phyloP scores from a whole-genome alignment of 2,113 vertebrate species.

The Poecile atricapillus region DNA sequence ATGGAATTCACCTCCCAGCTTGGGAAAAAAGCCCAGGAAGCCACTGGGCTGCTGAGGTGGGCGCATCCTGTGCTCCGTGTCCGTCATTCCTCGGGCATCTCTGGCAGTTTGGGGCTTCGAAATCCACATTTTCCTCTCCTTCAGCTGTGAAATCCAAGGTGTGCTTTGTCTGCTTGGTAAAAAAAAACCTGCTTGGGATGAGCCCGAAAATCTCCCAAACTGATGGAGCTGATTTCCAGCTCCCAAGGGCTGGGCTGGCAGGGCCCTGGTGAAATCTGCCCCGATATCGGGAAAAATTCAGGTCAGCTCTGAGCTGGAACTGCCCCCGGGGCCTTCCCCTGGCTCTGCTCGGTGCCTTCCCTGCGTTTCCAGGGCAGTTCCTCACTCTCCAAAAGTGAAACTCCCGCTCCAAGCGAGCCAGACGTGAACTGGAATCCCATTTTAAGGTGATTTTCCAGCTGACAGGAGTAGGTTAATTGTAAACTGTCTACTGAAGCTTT shows the following conservation, averaged over 20 bases:
- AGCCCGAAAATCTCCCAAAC: not conserved
- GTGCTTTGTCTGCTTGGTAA: not conserved
- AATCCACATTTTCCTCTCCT: not conserved
- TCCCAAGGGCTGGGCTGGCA: not conserved
- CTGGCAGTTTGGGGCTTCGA: not conserved
- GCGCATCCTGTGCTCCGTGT: fast-evolving
- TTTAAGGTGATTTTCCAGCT: constrained; percentile 76
- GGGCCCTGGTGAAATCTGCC: not conserved
- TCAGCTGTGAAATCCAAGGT: not conserved
- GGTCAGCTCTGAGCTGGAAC: not conserved
- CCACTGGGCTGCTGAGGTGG: not conserved
- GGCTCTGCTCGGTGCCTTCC: not conserved
- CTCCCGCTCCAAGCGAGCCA: not conserved
- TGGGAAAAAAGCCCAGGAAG: not conserved
- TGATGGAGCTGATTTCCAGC: not conserved
- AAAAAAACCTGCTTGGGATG: not conserved
- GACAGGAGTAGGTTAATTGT: constrained; percentile 76
- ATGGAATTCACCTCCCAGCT: not conserved
- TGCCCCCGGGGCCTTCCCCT: not conserved
- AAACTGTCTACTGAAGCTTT: constrained; percentile 68
- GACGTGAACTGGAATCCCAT: constrained; percentile 61
- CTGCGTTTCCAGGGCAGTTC: not conserved
- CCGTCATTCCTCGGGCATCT: not conserved
- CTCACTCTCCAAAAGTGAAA: not conserved
- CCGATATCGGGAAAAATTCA: fast-evolving